phyloP scores from a whole-genome alignment of 2,113 vertebrate species.

The Raja brachyura region DNA sequence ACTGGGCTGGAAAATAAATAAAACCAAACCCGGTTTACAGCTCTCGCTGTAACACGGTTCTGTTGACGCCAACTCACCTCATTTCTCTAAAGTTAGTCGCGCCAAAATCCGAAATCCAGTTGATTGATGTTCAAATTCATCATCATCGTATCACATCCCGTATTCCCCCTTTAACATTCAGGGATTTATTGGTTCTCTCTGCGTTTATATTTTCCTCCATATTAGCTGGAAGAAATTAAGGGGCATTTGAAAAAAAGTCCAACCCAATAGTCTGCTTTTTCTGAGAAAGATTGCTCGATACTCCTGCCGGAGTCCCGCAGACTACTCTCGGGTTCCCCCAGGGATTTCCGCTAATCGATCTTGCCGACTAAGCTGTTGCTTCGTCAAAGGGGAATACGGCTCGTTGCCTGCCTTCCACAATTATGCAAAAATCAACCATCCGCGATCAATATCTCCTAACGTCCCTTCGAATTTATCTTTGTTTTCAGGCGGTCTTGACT shows the following conservation, averaged over 20 bases:
- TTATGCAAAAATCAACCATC: constrained; percentile 54
- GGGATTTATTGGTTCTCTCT: neutral
- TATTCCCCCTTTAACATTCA: neutral
- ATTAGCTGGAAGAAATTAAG: neutral
- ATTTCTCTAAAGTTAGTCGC: neutral
- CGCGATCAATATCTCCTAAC: constrained; percentile 47
- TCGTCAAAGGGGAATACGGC: constrained; percentile 51
- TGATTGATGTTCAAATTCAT: neutral
- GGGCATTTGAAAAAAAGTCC: neutral
- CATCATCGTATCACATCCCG: neutral
- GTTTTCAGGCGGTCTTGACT: neutral
- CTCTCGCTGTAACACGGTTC: neutral
- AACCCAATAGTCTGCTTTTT: constrained; percentile 4
- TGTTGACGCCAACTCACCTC: neutral
- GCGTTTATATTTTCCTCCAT: neutral
- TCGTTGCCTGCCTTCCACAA: constrained; percentile 51
- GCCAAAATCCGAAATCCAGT: neutral
- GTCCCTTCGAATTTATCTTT: constrained; percentile 42
- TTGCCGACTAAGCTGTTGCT: constrained; percentile 49
- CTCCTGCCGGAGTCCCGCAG: neutral
- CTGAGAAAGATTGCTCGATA: neutral
- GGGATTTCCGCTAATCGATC: constrained; percentile 52
- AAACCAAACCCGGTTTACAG: neutral
- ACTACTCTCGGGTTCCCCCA: constrained; percentile 7
- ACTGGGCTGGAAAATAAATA: neutral